phyloP scores from a whole-genome alignment of 2,888 invertebrate genomes.

The Hipparchia sbordonii region DNA sequence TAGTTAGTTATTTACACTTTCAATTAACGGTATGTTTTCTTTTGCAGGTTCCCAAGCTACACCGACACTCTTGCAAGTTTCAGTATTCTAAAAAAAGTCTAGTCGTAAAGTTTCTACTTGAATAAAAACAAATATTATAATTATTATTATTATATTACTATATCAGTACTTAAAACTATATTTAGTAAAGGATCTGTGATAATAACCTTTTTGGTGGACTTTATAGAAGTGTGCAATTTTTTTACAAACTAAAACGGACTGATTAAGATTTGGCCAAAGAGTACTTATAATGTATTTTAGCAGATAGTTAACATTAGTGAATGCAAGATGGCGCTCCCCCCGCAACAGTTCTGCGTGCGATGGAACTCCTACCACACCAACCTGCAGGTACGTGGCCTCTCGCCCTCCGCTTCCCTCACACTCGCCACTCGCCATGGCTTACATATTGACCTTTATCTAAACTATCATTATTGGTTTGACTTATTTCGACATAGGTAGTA shows the following conservation, averaged over 20 bases:
- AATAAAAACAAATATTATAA: slow-evolving; percentile 45
- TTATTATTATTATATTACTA: slow-evolving; percentile 41
- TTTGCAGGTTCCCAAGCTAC: slow-evolving; percentile 45
- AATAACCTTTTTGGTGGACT: slow-evolving; percentile 49
- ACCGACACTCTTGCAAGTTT: slow-evolving; percentile 43
- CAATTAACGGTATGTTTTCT: slow-evolving; percentile 24
- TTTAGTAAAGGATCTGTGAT: slow-evolving; percentile 61
- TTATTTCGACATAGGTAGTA: no score
- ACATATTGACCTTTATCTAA: no score
- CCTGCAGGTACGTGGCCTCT: slow-evolving; percentile 83
- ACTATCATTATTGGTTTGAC: no score
- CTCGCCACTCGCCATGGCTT: no score
- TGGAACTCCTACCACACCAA: slow-evolving; percentile 93
- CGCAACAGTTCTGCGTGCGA: slow-evolving; percentile 88
- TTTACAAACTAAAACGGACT: slow-evolving; percentile 39
- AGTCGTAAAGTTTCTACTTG: slow-evolving; percentile 78
- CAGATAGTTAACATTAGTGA: slow-evolving; percentile 40
- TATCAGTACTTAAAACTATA: slow-evolving; percentile 71
- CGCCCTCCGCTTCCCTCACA: no score
- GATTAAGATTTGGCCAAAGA: slow-evolving; percentile 58
- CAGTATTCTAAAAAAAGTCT: slow-evolving; percentile 71
- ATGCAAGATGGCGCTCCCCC: slow-evolving; percentile 75
- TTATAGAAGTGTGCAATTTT: slow-evolving; percentile 59
- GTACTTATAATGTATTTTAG: slow-evolving; percentile 49
- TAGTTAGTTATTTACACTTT: no score